Percentiles rank a stretch among this genome's conserved stretches.
These are phyloP conservation scores for Oncorhynchus keta DNA, from an alignment of 2,113 vertebrate genomes.

Conservation along the genomic window DNA sequence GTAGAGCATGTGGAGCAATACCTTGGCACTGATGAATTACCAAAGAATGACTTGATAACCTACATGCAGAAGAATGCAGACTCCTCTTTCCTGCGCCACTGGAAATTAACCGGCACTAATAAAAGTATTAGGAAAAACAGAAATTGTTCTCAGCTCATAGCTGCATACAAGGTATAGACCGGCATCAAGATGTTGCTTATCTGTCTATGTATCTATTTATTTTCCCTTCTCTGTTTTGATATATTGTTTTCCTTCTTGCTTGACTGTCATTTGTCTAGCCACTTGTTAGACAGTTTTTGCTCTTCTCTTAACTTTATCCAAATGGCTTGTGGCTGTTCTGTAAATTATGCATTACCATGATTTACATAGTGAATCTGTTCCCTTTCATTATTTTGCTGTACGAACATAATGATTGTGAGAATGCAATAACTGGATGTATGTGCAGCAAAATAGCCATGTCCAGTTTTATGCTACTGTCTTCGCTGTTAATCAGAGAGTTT, in stretches of 20 bases:
- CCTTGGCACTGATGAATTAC: slow-evolving; percentile 94
- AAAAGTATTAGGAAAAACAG: slow-evolving; percentile 97
- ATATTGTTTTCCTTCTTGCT: slow-evolving; percentile 26
- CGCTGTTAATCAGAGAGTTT: too few relatives aligned
- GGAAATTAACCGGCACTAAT: slow-evolving; percentile 97
- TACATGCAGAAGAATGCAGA: slow-evolving; percentile 96
- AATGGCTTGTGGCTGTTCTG: slow-evolving; percentile 20
- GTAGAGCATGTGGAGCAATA: slow-evolving; percentile 95
- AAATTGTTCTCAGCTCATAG: slow-evolving; percentile 95
- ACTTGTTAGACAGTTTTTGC: slow-evolving; percentile 27
- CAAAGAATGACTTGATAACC: slow-evolving; percentile 97
- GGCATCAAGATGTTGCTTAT: slow-evolving; percentile 55
- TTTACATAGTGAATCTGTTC: slow-evolving; percentile 5
- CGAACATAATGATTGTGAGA: neutral
- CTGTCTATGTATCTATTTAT: slow-evolving; percentile 26
- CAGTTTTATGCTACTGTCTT: neutral
- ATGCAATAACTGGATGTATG: too few relatives aligned
- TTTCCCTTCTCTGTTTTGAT: slow-evolving; percentile 24
- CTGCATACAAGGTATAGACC: slow-evolving; percentile 91
- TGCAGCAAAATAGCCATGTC: neutral
- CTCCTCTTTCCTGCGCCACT: slow-evolving; percentile 90
- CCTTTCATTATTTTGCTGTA: neutral
- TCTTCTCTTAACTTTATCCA: slow-evolving; percentile 16
- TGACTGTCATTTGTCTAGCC: slow-evolving; percentile 42
- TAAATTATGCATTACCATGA: slow-evolving; percentile 19